Conservation (phyloP, 2,797 vertebrate species). For the Danionella dracula region DNA sequence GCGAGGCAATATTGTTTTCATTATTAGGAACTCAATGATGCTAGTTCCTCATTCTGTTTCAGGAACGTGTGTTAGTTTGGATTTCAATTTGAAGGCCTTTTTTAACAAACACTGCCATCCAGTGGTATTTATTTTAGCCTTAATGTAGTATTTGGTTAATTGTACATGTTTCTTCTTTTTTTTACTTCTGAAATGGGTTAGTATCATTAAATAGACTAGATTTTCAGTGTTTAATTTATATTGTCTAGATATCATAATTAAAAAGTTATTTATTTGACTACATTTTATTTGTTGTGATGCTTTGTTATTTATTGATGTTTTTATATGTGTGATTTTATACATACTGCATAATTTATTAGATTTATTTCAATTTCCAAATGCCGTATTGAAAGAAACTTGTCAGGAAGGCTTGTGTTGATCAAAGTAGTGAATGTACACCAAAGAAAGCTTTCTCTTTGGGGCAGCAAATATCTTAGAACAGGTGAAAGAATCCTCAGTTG, state of each 20-base stretch:
- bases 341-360: background rate
- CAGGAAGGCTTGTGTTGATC: too few relatives aligned
- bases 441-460: constrained; percentile 15
- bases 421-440: constrained; percentile 4
- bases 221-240: constrained; percentile 7
- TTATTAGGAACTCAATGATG: background rate
- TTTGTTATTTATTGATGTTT: background rate
- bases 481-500: background rate
- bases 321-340: background rate
- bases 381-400: too few relatives aligned
- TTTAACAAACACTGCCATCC: background rate
- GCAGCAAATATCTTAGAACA: background rate
- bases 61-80: background rate
- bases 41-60: background rate
- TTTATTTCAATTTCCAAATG: background rate
- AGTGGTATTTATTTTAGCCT: background rate
- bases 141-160: background rate
- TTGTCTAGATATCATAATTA: too few relatives aligned
- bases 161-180: background rate
- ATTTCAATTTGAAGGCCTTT: background rate
- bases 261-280: too few relatives aligned
- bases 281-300: too few relatives aligned
- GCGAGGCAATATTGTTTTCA: background rate
- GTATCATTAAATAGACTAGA: too few relatives aligned
- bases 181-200: background rate